Percentiles rank a stretch among this genome's conserved stretches.
phyloP scores from a whole-genome alignment of 2,113 vertebrate genomes.

The Mormoops blainvillei region DNA sequence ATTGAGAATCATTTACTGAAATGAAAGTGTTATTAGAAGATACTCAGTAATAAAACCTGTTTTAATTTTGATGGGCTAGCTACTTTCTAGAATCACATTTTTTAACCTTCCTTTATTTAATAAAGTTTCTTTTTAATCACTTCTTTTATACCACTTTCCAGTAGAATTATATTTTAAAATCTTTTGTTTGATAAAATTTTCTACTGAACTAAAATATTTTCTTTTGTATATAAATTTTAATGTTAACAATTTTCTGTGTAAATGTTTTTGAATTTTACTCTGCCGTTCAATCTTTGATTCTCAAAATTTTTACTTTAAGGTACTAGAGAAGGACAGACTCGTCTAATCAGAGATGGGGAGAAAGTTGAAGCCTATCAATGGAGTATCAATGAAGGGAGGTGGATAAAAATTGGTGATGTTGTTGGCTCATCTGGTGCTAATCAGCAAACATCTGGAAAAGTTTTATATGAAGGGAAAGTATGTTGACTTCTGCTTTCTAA shows the following conservation, averaged over 20 bases:
- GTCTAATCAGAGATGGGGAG: constrained; percentile 83
- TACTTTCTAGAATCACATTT: not conserved
- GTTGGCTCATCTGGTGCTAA: constrained; percentile 94
- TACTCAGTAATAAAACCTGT: not conserved
- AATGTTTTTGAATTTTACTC: constrained; percentile 22
- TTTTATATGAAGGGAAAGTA: constrained; percentile 97
- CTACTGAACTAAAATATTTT: not conserved
- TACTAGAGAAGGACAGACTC: constrained; percentile 86
- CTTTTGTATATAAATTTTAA: not conserved
- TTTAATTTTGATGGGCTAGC: not conserved
- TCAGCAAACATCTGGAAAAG: constrained; percentile 91
- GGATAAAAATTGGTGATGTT: constrained; percentile 98
- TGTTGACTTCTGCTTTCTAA: constrained; percentile 37
- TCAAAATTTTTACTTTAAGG: constrained; percentile 66
- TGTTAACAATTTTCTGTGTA: not conserved
- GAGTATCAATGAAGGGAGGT: constrained; percentile 85
- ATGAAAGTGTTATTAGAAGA: not conserved
- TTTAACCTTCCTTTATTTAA: not conserved
- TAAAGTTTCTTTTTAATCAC: not conserved
- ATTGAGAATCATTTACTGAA: not conserved
- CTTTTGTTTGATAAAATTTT: not conserved
- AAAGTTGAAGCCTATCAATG: constrained; percentile 88
- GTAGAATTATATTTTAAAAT: not conserved
- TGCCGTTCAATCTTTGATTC: constrained; percentile 3
- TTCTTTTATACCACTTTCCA: not conserved